Evolutionary conservation across 2,888 invertebrate genomes (phyloP).

Genomic region (Chirona hameri): DNA sequence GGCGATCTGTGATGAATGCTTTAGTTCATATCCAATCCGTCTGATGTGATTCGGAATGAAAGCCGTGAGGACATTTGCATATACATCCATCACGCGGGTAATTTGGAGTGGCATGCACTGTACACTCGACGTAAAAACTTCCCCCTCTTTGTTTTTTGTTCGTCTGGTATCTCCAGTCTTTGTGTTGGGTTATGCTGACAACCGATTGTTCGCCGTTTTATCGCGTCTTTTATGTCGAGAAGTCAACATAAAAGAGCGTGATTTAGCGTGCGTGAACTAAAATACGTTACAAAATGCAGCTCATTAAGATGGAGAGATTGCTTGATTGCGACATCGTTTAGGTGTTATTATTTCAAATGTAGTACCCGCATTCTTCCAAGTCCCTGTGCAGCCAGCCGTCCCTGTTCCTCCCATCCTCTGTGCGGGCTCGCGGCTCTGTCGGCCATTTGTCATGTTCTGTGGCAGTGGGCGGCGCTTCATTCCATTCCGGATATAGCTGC

Average conservation of each 20-base stretch:
- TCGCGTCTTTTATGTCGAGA: not conserved
- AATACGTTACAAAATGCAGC: not conserved
- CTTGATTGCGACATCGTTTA: not conserved
- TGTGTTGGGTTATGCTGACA: not conserved
- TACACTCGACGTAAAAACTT: not conserved
- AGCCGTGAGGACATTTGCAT: not conserved
- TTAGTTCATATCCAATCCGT: not conserved
- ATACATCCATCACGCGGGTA: slow-evolving; percentile 7
- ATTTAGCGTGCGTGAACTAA: not conserved
- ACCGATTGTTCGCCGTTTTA: not conserved
- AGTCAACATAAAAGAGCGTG: not conserved
- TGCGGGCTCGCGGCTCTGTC: not conserved
- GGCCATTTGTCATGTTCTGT: not conserved
- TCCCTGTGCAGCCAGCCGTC: not conserved
- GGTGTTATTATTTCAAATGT: not conserved
- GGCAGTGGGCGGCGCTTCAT: not conserved
- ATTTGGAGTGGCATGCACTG: not conserved
- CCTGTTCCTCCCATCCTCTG: not conserved
- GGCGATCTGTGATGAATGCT: too few relatives aligned
- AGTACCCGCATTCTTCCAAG: not conserved
- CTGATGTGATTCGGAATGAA: not conserved
- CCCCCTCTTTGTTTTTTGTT: not conserved
- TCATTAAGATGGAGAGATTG: not conserved
- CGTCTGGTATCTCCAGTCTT: not conserved
- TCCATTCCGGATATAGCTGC: not conserved